Conservation (phyloP, 2,888 invertebrate genomes). For the Agrypnus murinus region DNA sequence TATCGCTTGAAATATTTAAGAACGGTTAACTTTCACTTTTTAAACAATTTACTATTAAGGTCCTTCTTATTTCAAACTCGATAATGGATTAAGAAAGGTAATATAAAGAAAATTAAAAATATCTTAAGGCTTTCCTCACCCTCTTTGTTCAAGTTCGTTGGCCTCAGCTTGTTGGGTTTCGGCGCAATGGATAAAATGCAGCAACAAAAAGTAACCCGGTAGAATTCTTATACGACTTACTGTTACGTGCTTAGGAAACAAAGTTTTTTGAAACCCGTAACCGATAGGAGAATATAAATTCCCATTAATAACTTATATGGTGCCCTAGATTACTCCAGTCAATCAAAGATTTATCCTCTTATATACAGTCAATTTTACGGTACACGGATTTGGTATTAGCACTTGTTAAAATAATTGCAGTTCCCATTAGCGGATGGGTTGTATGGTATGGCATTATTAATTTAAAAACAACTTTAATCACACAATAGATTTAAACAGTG, state of each 20-base stretch:
- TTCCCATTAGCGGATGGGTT: no score
- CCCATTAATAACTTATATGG: conserved; percentile 25
- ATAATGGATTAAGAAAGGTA: background rate
- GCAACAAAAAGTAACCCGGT: conserved; percentile 44
- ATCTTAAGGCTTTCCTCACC: conserved; percentile 33
- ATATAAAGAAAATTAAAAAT: conserved; percentile 32
- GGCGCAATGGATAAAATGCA: conserved; percentile 44
- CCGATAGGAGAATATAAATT: conserved; percentile 26
- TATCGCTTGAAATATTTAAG: no score
- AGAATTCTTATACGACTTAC: conserved; percentile 33
- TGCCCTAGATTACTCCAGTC: background rate
- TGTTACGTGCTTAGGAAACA: conserved; percentile 36
- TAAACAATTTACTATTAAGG: no score
- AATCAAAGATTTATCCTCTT: background rate
- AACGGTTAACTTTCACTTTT: no score
- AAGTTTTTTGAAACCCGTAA: conserved; percentile 33
- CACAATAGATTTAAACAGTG: no score
- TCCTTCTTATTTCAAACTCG: no score
- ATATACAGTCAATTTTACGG: background rate
- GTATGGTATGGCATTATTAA: no score
- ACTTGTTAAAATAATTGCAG: no score
- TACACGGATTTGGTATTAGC: no score
- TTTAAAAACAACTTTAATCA: no score
- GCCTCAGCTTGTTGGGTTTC: conserved; percentile 45
- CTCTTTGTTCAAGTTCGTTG: conserved; percentile 49